A percentile compares a stretch with the other conserved stretches of the same genome.
phyloP scores from a whole-genome alignment of 2,797 vertebrate species.

The Anguilla anguilla region DNA sequence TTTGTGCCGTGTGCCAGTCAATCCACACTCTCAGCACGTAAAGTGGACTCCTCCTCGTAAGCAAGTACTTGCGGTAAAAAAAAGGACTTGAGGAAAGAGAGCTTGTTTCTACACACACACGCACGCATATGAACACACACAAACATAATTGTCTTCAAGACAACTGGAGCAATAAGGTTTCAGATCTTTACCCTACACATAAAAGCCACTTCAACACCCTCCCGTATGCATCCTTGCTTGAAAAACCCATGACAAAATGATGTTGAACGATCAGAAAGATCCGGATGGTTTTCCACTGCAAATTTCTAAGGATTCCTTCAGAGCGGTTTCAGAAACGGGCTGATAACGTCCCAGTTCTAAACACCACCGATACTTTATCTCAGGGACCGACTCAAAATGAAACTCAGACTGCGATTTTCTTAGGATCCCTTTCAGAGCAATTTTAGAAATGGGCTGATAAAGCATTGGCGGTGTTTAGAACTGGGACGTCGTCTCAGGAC shows the following conservation, averaged over 20 bases:
- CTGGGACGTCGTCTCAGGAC: no score
- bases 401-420: no score
- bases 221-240: not conserved
- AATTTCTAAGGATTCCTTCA: not conserved
- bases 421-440: no score
- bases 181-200: not conserved
- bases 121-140: not conserved
- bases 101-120: not conserved
- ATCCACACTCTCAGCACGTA: slow-evolving; percentile 62
- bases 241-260: not conserved
- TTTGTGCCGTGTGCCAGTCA: not conserved
- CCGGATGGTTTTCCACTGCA: not conserved
- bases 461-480: no score
- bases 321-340: not conserved
- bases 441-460: no score
- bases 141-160: not conserved
- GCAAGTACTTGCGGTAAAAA: slow-evolving; percentile 52
- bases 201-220: not conserved
- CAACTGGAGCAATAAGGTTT: not conserved
- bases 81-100: not conserved
- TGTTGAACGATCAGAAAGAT: not conserved
- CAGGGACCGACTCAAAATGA: not conserved
- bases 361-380: not conserved
- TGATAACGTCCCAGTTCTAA: not conserved
- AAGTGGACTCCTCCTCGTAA: slow-evolving; percentile 66